Conservation (phyloP, 1,140 invertebrate species). For the Lucilia cuprina region DNA sequence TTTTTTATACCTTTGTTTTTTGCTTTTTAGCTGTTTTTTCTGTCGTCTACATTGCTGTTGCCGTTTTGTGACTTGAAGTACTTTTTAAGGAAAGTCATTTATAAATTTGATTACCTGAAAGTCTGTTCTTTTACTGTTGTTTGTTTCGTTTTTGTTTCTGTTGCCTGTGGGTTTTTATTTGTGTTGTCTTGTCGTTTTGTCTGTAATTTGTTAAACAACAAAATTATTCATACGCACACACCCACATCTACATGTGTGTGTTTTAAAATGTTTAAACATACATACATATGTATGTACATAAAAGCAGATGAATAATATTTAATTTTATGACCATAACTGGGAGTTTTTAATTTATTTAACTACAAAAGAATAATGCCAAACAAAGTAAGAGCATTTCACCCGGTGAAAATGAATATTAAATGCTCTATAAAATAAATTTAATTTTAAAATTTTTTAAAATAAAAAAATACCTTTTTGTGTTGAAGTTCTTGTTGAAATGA, state of each 20-base stretch:
- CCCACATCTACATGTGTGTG: background rate
- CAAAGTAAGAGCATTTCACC: too few relatives aligned
- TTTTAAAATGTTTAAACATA: background rate
- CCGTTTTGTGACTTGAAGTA: background rate
- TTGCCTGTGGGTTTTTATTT: slow-evolving; percentile 11
- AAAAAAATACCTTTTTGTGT: too few relatives aligned
- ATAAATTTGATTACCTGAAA: slow-evolving; percentile 6
- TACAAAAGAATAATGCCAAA: too few relatives aligned
- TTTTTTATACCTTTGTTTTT: background rate
- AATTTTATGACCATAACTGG: background rate
- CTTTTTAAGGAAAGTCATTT: background rate
- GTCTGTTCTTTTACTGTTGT: background rate
- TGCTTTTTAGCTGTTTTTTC: background rate
- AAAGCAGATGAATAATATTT: background rate
- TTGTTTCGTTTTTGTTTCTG: background rate
- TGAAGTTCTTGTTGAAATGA: too few relatives aligned
- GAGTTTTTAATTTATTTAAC: background rate
- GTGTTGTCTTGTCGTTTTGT: background rate
- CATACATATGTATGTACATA: too few relatives aligned
- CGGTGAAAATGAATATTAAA: background rate
- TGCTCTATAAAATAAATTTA: background rate
- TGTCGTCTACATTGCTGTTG: background rate
- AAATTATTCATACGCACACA: slow-evolving; percentile 11
- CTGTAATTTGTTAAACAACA: background rate
- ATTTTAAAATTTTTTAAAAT: too few relatives aligned